phyloP scores from a whole-genome alignment of 2,113 vertebrate species.

The Manacus vitellinus region DNA sequence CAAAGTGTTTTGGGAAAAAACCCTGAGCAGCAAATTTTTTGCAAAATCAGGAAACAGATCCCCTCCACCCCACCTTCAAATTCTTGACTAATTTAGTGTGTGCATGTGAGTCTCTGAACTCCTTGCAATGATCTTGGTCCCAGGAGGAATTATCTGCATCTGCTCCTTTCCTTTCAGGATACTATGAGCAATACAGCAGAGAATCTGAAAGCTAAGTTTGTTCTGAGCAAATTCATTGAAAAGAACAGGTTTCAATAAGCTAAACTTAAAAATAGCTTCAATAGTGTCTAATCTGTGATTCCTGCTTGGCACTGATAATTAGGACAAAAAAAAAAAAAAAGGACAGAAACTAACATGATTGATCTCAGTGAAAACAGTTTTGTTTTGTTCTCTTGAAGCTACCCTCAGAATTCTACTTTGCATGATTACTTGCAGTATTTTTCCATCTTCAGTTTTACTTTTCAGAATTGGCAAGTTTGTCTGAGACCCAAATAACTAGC shows the following conservation, averaged over 20 bases:
- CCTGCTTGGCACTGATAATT: constrained; percentile 63
- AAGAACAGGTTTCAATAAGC: constrained; percentile 51
- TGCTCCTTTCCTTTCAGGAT: constrained; percentile 25
- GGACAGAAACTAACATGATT: constrained; percentile 36
- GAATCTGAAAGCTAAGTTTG: constrained; percentile 38
- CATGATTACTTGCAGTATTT: constrained; percentile 40
- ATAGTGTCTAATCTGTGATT: constrained; percentile 54
- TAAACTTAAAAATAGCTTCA: constrained; percentile 64
- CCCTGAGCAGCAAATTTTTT: background rate
- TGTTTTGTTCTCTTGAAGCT: constrained; percentile 52
- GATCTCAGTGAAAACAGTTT: constrained; percentile 42
- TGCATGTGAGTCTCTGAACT: background rate
- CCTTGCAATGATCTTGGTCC: constrained; percentile 16
- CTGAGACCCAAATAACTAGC: background rate
- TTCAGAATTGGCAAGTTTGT: background rate
- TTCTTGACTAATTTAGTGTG: background rate
- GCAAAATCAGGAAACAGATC: constrained; percentile 2
- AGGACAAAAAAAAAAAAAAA: background rate
- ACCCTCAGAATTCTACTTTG: constrained; percentile 21
- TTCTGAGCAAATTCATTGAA: constrained; percentile 31
- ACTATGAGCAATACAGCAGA: background rate
- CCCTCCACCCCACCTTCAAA: constrained; percentile 15
- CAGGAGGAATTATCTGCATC: background rate
- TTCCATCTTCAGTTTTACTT: background rate
- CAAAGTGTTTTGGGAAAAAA: background rate